Conservation (phyloP, 2,113 vertebrate species). For the Myocastor coypus region DNA sequence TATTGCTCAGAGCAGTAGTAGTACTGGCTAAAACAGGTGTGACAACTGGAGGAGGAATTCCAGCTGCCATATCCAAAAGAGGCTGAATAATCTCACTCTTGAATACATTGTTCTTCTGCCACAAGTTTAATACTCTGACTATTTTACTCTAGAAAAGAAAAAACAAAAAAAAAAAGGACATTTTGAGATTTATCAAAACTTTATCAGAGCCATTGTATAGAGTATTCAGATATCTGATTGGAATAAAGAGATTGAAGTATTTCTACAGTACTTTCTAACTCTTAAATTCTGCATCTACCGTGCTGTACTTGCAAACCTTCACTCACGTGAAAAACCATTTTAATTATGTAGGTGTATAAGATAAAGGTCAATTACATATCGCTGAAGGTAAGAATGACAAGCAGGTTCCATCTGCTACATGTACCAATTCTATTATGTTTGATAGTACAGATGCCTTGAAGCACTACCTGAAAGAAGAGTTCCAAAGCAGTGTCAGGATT, state of each 20-base stretch:
- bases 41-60: constrained; percentile 95
- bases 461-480: not conserved
- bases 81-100: constrained; percentile 99
- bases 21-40: constrained; percentile 94
- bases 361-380: not conserved
- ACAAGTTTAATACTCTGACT: constrained; percentile 97
- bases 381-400: not conserved
- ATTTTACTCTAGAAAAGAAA: constrained; percentile 95
- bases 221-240: not conserved
- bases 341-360: not conserved
- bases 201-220: not conserved
- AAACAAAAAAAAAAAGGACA: no score
- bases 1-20: constrained; percentile 94
- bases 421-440: not conserved
- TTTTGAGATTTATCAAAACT: constrained; percentile 45
- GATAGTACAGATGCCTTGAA: fast-evolving
- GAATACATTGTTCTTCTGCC: constrained; percentile 99
- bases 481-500: not conserved
- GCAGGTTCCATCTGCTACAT: not conserved
- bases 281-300: constrained; percentile 7
- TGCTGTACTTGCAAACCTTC: constrained; percentile 7
- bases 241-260: not conserved
- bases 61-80: constrained; percentile 97
- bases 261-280: not conserved
- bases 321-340: not conserved